Percentiles rank a stretch among this genome's conserved stretches.
Conservation (phyloP, 2,113 vertebrate species). For the Strix uralensis region DNA sequence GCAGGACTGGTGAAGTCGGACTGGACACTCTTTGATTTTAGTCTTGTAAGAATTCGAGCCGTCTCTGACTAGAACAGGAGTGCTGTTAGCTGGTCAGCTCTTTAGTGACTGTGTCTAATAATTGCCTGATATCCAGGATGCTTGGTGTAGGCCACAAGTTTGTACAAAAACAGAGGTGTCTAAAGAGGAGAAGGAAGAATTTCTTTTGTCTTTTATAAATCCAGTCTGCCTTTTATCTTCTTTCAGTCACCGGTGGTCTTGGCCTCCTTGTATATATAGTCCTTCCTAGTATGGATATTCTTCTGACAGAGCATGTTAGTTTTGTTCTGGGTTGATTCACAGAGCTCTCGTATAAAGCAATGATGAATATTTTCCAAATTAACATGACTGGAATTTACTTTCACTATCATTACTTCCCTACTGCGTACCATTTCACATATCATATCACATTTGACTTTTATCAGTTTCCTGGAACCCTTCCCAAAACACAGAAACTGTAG, state of each 20-base stretch:
- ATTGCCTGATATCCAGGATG: neutral
- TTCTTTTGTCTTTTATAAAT: neutral
- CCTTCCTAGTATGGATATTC: neutral
- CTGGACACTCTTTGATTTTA: neutral
- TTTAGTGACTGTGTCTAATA: neutral
- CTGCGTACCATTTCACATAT: accelerated
- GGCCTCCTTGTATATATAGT: neutral
- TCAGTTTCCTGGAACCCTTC: neutral
- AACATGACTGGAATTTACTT: neutral
- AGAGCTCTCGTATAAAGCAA: neutral
- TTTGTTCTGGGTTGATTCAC: neutral
- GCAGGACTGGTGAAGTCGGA: neutral
- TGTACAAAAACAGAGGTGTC: neutral
- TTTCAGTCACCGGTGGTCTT: neutral
- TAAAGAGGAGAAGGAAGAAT: neutral
- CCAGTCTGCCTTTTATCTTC: neutral
- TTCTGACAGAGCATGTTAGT: neutral
- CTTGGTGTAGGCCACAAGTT: neutral
- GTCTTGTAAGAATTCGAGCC: neutral
- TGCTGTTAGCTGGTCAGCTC: neutral
- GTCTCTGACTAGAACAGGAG: neutral
- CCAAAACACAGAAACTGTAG: neutral
- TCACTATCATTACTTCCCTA: neutral
- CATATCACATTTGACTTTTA: accelerated
- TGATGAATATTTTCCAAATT: neutral